A percentile compares a stretch with the other conserved stretches of the same genome.
These are phyloP conservation scores for Catostomus latipinnis DNA, from an alignment of 2,797 vertebrate species.

Conservation along the genomic window DNA sequence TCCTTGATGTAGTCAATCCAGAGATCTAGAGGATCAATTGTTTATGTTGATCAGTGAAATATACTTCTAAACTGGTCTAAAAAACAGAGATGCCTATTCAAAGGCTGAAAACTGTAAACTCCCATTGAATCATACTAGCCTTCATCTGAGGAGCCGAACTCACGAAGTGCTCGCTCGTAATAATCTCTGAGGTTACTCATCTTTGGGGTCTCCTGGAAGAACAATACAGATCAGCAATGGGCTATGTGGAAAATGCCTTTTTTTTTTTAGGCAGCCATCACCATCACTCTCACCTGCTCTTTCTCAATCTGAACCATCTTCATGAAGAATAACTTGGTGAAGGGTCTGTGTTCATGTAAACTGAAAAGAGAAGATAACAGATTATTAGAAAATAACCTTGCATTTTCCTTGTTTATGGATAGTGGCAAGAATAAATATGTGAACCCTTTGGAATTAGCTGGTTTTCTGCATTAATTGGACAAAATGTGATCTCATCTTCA, in stretches of 20 bases:
- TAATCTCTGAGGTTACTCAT: slow-evolving; percentile 88
- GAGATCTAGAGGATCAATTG: slow-evolving; percentile 76
- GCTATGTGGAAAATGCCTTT: neutral
- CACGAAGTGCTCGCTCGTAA: slow-evolving; percentile 92
- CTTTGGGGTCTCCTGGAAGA: slow-evolving; percentile 82
- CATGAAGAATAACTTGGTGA: slow-evolving; percentile 89
- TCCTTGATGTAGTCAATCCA: slow-evolving; percentile 94
- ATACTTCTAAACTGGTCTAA: neutral
- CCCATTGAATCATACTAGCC: slow-evolving; percentile 74
- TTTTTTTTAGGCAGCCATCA: neutral
- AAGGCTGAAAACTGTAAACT: neutral
- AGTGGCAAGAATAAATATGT: no score
- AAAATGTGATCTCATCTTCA: no score
- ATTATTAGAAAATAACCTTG: neutral
- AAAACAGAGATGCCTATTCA: neutral
- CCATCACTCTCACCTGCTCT: slow-evolving; percentile 82
- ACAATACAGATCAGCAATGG: neutral
- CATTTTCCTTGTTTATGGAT: neutral
- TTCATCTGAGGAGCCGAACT: slow-evolving; percentile 86
- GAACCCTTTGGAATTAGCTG: no score
- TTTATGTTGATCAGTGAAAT: neutral
- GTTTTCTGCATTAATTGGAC: no score
- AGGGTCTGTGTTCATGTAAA: slow-evolving; percentile 86
- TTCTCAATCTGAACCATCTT: slow-evolving; percentile 93
- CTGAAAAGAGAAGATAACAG: slow-evolving; percentile 69